These are phyloP conservation scores for Scolanthus callimorphus DNA, from an alignment of 92 coral and sea anemone species.

Conservation along the genomic window DNA sequence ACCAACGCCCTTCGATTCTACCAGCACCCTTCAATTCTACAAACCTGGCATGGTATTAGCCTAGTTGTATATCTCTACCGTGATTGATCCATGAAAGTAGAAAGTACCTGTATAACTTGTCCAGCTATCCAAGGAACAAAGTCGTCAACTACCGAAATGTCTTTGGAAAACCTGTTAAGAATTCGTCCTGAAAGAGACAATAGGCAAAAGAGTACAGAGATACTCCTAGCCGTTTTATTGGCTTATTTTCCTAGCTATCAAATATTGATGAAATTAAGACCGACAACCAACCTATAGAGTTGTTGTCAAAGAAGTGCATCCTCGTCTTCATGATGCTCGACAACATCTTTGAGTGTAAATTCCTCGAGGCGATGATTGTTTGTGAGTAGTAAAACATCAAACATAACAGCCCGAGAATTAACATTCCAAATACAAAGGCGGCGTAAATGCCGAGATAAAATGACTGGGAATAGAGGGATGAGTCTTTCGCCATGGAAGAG, in stretches of 20 bases:
- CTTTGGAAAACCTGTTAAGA: slow-evolving; percentile 74
- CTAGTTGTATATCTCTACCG: too few species aligned
- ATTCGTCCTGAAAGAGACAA: slow-evolving; percentile 64
- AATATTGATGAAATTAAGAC: too few species aligned
- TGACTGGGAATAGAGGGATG: slow-evolving; percentile 26
- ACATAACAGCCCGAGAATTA: slow-evolving; percentile 36
- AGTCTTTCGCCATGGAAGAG: slow-evolving; percentile 18
- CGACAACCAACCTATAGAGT: slow-evolving; percentile 66
- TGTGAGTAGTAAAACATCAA: slow-evolving; percentile 46
- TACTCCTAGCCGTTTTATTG: too few species aligned
- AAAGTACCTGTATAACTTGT: slow-evolving; percentile 61
- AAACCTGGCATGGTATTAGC: too few species aligned
- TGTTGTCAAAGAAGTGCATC: slow-evolving; percentile 75
- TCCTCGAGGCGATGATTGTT: slow-evolving; percentile 57
- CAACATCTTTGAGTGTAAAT: slow-evolving; percentile 53
- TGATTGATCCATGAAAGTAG: too few species aligned
- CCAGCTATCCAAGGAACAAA: slow-evolving; percentile 53
- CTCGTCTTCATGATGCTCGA: slow-evolving; percentile 50
- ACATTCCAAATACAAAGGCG: slow-evolving; percentile 41
- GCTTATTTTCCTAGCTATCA: too few species aligned
- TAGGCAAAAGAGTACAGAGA: too few species aligned
- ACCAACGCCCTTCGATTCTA: too few species aligned
- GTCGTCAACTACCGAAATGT: slow-evolving; percentile 68
- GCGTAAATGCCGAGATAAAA: slow-evolving; percentile 50
- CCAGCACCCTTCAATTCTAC: too few species aligned